A percentile compares a stretch with the other conserved stretches of the same genome.
Evolutionary conservation across 2,888 invertebrate species (phyloP).

Genomic region (Drosophila anceps): DNA sequence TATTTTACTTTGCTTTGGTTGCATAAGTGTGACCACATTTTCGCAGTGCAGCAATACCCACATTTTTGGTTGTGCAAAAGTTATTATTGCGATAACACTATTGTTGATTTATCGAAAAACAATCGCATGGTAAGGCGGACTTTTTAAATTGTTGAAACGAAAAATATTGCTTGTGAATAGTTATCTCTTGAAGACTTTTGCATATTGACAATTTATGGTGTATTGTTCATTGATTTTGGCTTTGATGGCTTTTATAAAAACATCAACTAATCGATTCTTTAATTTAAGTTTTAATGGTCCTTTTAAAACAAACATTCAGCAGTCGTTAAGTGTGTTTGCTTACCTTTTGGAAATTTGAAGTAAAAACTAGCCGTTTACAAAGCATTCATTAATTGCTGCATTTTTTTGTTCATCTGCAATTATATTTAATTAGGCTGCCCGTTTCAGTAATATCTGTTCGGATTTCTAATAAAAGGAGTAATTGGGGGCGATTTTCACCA

Average conservation of each 20-base stretch:
- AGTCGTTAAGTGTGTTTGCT: not conserved
- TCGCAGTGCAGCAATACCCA: conserved; percentile 8
- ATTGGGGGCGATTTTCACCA: not conserved
- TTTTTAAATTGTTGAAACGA: not conserved
- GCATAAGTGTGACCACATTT: conserved; percentile 39
- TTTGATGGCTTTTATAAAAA: not conserved
- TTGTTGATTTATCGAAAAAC: conserved; percentile 6
- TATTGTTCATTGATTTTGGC: not conserved
- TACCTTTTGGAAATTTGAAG: not conserved
- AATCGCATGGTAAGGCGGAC: not conserved
- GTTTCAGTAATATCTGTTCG: not conserved
- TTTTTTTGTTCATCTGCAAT: no score
- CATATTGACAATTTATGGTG: not conserved
- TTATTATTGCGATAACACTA: not conserved
- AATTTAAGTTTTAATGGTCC: not conserved
- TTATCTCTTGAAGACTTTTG: not conserved
- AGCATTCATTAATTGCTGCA: conserved; percentile 14
- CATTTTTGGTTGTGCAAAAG: not conserved
- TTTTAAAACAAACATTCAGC: not conserved
- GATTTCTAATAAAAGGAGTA: conserved; percentile 38
- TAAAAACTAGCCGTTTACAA: not conserved
- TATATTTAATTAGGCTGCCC: conserved; percentile 11
- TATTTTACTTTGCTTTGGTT: conserved; percentile 32
- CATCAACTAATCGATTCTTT: not conserved
- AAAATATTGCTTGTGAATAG: not conserved